These are phyloP conservation scores for Poeciliopsis presidionis DNA, from an alignment of 2,797 vertebrate genomes.

Conservation along the genomic window DNA sequence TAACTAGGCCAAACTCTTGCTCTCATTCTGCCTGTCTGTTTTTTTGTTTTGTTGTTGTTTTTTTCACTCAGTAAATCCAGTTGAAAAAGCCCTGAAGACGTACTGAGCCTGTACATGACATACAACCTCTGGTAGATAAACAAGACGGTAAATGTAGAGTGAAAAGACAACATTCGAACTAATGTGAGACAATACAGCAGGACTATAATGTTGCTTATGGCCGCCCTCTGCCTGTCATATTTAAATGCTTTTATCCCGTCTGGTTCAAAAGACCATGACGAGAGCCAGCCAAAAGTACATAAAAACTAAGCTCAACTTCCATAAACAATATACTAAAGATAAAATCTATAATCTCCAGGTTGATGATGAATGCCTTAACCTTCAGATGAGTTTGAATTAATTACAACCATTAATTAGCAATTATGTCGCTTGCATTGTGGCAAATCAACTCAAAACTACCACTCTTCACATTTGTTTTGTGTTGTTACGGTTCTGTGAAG, in stretches of 20 bases:
- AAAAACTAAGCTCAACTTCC: neutral
- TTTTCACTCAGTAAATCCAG: constrained; percentile 43
- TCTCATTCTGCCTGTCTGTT: constrained; percentile 13
- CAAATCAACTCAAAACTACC: neutral
- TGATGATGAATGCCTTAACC: neutral
- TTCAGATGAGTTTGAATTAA: neutral
- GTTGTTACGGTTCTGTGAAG: neutral
- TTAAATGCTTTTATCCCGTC: constrained; percentile 35
- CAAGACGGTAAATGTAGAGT: constrained; percentile 9
- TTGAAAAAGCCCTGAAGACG: constrained; percentile 15
- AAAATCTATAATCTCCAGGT: neutral
- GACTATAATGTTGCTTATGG: constrained; percentile 24
- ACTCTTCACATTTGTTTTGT: neutral
- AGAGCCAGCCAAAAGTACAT: constrained; percentile 11
- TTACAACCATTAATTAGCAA: neutral
- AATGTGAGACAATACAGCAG: constrained; percentile 35
- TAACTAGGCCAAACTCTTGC: constrained; percentile 53
- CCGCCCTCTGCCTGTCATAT: constrained; percentile 54
- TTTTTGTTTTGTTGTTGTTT: neutral
- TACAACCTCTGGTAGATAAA: neutral
- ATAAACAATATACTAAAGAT: neutral
- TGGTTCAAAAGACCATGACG: constrained; percentile 23
- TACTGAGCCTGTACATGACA: constrained; percentile 8
- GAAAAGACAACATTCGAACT: constrained; percentile 36
- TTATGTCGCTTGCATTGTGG: neutral